These are phyloP conservation scores for Oscheius sp. DNA, from an alignment of 1,140 invertebrate species.

Conservation along the genomic window DNA sequence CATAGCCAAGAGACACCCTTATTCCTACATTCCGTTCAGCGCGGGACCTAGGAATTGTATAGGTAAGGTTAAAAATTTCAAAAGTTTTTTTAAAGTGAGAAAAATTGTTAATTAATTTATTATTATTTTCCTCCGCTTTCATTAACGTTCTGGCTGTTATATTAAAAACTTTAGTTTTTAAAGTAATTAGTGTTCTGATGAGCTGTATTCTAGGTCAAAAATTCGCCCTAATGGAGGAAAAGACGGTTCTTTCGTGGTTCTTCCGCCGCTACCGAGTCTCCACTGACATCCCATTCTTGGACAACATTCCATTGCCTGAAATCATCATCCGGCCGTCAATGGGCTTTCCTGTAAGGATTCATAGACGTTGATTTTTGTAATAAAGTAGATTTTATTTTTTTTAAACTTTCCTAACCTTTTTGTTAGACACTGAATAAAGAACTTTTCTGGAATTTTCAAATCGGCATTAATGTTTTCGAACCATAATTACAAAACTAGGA, in stretches of 20 bases:
- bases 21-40: conserved; percentile 75
- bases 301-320: conserved; percentile 60
- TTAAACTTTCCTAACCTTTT: too few relatives aligned
- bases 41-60: conserved; percentile 64
- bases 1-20: conserved; percentile 74
- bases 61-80: conserved; percentile 53
- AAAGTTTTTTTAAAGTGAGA: not conserved
- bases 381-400: too few relatives aligned
- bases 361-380: too few relatives aligned
- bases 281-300: conserved; percentile 54
- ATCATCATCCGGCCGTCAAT: conserved; percentile 61
- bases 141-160: too few relatives aligned
- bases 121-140: too few relatives aligned
- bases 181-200: too few relatives aligned
- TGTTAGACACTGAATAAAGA: too few relatives aligned
- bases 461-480: too few relatives aligned
- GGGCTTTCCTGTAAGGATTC: conserved; percentile 57
- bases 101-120: too few relatives aligned
- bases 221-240: conserved; percentile 64
- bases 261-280: conserved; percentile 60
- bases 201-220: conserved; percentile 61
- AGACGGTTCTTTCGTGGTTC: conserved; percentile 61
- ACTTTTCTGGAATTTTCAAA: too few relatives aligned
- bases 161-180: too few relatives aligned
- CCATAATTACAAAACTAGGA: too few relatives aligned